A percentile compares a stretch with the other conserved stretches of the same genome.
These are phyloP conservation scores for Pagetopsis macropterus DNA, from an alignment of 2,797 vertebrate genomes.

Conservation along the genomic window DNA sequence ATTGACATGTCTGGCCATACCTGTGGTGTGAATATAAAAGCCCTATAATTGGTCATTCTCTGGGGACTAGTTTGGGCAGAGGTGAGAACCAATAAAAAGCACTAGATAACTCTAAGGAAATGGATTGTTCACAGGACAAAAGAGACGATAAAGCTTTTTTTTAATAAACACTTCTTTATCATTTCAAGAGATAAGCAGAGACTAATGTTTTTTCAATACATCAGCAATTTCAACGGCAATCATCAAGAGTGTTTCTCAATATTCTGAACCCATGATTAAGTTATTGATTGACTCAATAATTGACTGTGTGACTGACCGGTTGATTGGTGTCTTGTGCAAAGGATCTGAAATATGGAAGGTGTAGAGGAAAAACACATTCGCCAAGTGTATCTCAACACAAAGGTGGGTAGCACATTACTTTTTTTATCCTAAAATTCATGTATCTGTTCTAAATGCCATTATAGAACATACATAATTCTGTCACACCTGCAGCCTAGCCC, in stretches of 20 bases:
- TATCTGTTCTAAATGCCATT: conserved; percentile 20
- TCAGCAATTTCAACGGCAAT: background rate
- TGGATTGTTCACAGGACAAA: conserved; percentile 16
- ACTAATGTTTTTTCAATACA: background rate
- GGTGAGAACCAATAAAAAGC: conserved; percentile 48
- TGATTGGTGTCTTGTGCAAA: background rate
- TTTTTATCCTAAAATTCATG: background rate
- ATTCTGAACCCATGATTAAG: conserved; percentile 15
- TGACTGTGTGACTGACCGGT: background rate
- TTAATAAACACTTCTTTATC: background rate
- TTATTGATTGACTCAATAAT: background rate
- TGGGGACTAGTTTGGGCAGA: conserved; percentile 21
- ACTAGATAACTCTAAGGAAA: conserved; percentile 15
- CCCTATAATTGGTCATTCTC: conserved; percentile 46
- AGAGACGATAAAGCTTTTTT: background rate
- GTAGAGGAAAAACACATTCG: background rate
- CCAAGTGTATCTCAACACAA: background rate
- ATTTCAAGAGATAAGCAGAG: conserved; percentile 14
- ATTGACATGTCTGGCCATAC: conserved; percentile 33
- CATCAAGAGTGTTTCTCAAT: background rate
- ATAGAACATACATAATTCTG: conserved; percentile 17
- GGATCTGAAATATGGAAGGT: conserved; percentile 4
- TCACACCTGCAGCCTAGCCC: conserved; percentile 20
- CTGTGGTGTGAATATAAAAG: conserved; percentile 49
- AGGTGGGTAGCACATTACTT: background rate